Evolutionary conservation across 2,888 invertebrate genomes (phyloP).

Genomic region (Myopa testacea): DNA sequence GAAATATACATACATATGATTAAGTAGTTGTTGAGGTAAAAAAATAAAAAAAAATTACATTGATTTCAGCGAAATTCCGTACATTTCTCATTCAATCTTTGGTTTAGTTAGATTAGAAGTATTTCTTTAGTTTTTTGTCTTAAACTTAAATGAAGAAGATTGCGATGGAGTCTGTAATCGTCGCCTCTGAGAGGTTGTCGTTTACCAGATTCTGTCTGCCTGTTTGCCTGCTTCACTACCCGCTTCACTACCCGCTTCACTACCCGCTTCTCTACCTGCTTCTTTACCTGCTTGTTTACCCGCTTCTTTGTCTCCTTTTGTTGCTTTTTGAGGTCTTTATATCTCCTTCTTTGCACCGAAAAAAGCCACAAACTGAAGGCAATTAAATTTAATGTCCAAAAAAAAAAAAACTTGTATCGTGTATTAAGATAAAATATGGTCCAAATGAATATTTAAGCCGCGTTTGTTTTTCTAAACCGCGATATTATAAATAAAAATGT

Average conservation of each 20-base stretch:
- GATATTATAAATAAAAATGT: no score
- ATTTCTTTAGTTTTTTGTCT: neutral
- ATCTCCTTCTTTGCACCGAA: neutral
- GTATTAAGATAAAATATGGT: constrained; percentile 18
- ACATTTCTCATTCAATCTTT: neutral
- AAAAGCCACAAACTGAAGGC: neutral
- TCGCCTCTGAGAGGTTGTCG: no score
- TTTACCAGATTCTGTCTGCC: neutral
- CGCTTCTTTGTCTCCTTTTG: no score
- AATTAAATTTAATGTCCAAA: neutral
- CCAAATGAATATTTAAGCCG: neutral
- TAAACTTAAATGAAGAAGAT: no score
- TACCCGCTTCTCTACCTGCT: no score
- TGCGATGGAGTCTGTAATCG: no score
- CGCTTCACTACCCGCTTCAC: neutral
- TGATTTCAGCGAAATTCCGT: neutral
- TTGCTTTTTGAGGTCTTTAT: neutral
- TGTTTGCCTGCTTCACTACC: neutral
- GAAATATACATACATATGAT: neutral
- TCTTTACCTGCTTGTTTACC: no score
- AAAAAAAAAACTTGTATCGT: neutral
- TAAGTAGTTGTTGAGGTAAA: neutral
- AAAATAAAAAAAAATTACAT: neutral
- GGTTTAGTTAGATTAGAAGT: neutral
- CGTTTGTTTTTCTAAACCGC: no score